These are phyloP conservation scores for Grammomys surdaster DNA, from an alignment of 2,113 vertebrate genomes.

Conservation along the genomic window DNA sequence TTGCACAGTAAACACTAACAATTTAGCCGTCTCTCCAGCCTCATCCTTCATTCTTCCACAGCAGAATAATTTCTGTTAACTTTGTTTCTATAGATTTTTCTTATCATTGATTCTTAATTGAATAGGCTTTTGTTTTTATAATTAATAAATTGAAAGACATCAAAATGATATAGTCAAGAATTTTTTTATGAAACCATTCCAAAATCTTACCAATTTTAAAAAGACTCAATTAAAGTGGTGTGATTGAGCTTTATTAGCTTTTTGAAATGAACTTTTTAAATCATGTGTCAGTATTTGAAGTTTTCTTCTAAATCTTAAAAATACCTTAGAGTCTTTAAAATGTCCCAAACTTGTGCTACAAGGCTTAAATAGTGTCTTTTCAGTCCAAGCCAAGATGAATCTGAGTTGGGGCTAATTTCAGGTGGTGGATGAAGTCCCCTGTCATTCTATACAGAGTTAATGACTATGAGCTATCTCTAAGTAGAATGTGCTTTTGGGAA, in stretches of 20 bases:
- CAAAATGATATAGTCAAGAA: neutral
- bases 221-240: neutral
- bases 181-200: neutral
- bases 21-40: neutral
- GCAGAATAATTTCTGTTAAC: neutral
- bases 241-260: neutral
- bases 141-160: neutral
- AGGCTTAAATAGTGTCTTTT: neutral
- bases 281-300: neutral
- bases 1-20: neutral
- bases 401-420: neutral
- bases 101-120: neutral
- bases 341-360: fast-evolving
- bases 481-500: neutral
- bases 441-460: neutral
- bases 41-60: neutral
- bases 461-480: fast-evolving
- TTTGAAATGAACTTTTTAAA: neutral
- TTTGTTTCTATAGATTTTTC: neutral
- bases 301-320: slow-evolving; percentile 21
- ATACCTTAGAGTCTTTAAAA: neutral
- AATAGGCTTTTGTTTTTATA: neutral
- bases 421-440: neutral
- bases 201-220: neutral
- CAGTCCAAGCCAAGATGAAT: neutral